phyloP scores from a whole-genome alignment of 2,113 vertebrate species.

The Laticauda laticaudata region DNA sequence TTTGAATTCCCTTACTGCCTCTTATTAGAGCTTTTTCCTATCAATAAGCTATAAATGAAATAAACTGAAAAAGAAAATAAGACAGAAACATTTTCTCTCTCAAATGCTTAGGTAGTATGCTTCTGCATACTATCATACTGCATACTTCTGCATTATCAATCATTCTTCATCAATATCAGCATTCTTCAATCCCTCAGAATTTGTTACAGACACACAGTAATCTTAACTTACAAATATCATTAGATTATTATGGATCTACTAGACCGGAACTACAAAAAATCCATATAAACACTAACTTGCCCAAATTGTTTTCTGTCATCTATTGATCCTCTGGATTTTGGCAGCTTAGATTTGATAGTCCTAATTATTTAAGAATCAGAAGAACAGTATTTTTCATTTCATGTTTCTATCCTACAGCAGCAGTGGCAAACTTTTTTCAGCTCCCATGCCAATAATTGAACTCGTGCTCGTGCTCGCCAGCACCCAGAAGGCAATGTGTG shows the following conservation, averaged over 20 bases:
- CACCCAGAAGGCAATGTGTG: too few species aligned
- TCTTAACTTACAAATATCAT: background rate
- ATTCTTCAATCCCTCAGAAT: background rate
- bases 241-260: background rate
- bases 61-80: background rate
- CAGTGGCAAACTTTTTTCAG: too few species aligned
- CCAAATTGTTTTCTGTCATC: background rate
- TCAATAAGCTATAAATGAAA: slow-evolving; percentile 9
- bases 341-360: background rate
- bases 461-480: too few species aligned
- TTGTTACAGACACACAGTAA: background rate
- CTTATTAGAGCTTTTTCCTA: slow-evolving; percentile 49
- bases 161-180: background rate
- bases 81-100: slow-evolving; percentile 1
- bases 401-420: too few species aligned
- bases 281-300: too few species aligned
- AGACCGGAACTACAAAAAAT: background rate
- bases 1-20: slow-evolving; percentile 50
- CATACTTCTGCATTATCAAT: background rate
- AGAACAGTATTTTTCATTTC: background rate
- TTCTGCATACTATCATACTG: background rate
- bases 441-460: too few species aligned
- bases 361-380: background rate
- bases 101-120: background rate
- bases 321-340: background rate